Evolutionary conservation across 2,113 vertebrate genomes (phyloP).

Genomic region (Cepphus grylle): DNA sequence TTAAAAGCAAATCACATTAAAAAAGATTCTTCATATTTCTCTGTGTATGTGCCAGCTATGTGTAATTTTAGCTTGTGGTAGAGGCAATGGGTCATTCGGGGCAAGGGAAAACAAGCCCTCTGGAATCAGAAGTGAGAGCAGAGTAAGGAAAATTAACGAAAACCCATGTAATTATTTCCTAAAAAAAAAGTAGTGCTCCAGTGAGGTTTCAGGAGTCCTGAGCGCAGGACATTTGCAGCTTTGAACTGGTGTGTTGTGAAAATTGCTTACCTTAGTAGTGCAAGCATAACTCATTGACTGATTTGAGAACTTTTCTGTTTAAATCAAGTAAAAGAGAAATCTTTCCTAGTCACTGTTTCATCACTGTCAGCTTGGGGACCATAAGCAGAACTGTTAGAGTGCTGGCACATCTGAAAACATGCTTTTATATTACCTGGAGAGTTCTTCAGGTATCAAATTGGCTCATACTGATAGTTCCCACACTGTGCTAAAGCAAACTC

Average conservation of each 20-base stretch:
- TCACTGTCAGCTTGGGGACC: background rate
- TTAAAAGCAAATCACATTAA: conserved; percentile 34
- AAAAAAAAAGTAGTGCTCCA: background rate
- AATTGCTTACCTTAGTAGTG: background rate
- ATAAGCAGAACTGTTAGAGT: background rate
- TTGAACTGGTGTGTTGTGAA: background rate
- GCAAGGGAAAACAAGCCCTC: conserved; percentile 28
- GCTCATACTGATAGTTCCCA: background rate
- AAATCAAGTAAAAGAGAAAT: background rate
- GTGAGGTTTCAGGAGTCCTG: background rate
- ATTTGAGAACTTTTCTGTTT: background rate
- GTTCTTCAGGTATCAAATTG: background rate
- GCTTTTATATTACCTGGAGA: background rate
- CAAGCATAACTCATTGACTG: background rate
- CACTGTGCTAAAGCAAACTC: background rate
- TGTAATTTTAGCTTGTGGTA: conserved; percentile 50
- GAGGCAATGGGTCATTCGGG: background rate
- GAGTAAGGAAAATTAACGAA: background rate
- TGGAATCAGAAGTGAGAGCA: conserved; percentile 19
- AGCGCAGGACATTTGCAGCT: background rate
- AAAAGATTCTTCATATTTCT: conserved; percentile 28
- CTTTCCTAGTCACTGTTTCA: background rate
- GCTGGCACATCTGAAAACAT: background rate
- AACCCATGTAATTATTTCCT: conserved; percentile 21
- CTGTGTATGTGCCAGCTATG: background rate